Evolutionary conservation across 2,888 invertebrate species (phyloP), one percentile per base, ranked within the genome.

Genomic region (Horisme vitalbata): DNA sequence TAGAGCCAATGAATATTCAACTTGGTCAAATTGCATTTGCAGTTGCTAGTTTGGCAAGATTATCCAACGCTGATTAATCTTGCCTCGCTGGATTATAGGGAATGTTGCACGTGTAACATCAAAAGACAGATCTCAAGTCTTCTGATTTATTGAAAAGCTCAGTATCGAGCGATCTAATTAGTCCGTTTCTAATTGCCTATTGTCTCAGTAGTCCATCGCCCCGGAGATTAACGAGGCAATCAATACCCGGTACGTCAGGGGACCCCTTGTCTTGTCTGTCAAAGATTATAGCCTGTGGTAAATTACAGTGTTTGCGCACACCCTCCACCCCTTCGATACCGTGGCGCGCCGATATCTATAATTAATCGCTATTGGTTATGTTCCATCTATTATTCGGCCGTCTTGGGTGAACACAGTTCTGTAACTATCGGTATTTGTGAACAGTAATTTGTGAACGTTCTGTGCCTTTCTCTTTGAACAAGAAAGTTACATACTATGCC

Each of bases 201-300:
- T 65, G 68, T 66, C 59, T 64, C 57, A 56, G 57, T 52, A 47
- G 56, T 47, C 54, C 52, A 57, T 56, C 61, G 54, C 47, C 50
- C 57, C 53, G 57, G 55, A 62, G 68, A 68, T 69, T 58, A 65
- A 65, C 46, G 57, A 61, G 54, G 66, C 75, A 69, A 74, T 76
- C 75, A 64, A 75, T 79, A 76, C 53, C 20, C 36, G 41, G 41
- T 41, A 38, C 44, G 59, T 62, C 71, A 65, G 69, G 68, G 69
- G 70, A 68, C 69, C 59, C 65, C 65, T 61, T 65, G 77, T 75
- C 69, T 61, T 66, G 76, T 75, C 68, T 60, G 55, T 66, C 71
- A 69, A 68, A 73, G 71, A 72, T 76, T 73, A 77, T 68, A 55
- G 62, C 58, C 52, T 59, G 65, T 62, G 63, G 65, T 71, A 71